Percentiles rank a stretch among this genome's conserved stretches.
Conservation (phyloP, 2,888 invertebrate genomes). For the Eupithecia abbreviata region DNA sequence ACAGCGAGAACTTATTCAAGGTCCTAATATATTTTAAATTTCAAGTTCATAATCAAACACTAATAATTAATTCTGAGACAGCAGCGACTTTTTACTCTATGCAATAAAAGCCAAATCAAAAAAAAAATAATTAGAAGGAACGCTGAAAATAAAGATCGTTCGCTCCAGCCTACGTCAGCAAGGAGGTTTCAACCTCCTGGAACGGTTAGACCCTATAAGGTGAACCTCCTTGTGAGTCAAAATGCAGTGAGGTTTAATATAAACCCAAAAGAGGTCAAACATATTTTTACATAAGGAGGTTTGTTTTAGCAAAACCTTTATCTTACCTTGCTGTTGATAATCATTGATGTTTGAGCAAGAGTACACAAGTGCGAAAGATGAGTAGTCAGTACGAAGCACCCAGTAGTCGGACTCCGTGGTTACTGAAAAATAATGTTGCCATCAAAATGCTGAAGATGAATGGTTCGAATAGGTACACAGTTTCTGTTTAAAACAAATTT, state of each 20-base stretch:
- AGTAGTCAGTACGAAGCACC: constrained; percentile 87
- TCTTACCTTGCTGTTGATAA: constrained; percentile 71
- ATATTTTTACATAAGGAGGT: not conserved
- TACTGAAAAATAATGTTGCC: constrained; percentile 50
- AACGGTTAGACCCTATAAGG: not conserved
- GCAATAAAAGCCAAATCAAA: not conserved
- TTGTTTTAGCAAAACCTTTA: not conserved
- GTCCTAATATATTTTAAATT: no score
- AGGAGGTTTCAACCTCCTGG: not conserved
- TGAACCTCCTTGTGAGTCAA: not conserved
- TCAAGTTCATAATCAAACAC: not conserved
- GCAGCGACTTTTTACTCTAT: no score
- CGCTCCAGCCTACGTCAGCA: not conserved
- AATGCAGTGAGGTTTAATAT: not conserved
- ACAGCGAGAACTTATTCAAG: no score
- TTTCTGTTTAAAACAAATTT: not conserved
- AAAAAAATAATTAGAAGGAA: not conserved
- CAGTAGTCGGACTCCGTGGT: constrained; percentile 75
- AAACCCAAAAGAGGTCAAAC: not conserved
- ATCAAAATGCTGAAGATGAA: not conserved
- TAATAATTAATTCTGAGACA: not conserved
- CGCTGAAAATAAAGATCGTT: not conserved
- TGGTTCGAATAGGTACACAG: not conserved
- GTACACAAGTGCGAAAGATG: constrained; percentile 85
- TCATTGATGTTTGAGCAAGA: constrained; percentile 83